Percentiles rank a stretch among this genome's conserved stretches.
Conservation (phyloP, 2,888 invertebrate species). For the Orthonychiurus folsomi region DNA sequence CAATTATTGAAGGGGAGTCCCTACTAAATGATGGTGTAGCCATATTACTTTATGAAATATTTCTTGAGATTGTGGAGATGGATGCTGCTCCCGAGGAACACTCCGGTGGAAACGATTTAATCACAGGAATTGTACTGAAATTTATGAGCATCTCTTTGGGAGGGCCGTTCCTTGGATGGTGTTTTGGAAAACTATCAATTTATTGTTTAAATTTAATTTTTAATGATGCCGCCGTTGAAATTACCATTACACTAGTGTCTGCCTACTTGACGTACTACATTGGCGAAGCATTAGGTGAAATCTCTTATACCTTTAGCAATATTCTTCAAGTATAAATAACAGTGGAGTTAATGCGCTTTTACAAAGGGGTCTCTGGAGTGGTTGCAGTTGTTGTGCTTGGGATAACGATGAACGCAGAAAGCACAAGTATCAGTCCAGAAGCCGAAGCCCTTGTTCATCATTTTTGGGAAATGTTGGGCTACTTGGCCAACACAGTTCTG, state of each 20-base stretch:
- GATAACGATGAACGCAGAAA: slow-evolving; percentile 44
- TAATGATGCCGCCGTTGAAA: slow-evolving; percentile 46
- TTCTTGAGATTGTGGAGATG: slow-evolving; percentile 28
- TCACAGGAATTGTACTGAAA: slow-evolving; percentile 21
- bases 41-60: slow-evolving; percentile 45
- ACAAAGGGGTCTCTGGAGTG: slow-evolving; percentile 45
- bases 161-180: slow-evolving; percentile 44
- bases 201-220: slow-evolving; percentile 44
- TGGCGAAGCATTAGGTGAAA: slow-evolving; percentile 17
- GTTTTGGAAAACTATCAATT: slow-evolving; percentile 44
- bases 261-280: slow-evolving; percentile 46
- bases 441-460: slow-evolving; percentile 46
- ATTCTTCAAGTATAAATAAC: not conserved
- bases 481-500: slow-evolving; percentile 51
- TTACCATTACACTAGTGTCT: slow-evolving; percentile 45
- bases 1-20: slow-evolving; percentile 48
- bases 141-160: slow-evolving; percentile 43
- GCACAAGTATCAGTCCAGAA: slow-evolving; percentile 46
- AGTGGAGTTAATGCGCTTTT: not conserved
- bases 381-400: slow-evolving; percentile 47
- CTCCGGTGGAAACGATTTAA: not conserved
- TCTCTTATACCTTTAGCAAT: too few species aligned
- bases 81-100: not conserved
- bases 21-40: slow-evolving; percentile 48
- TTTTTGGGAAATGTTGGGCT: slow-evolving; percentile 46